Evolutionary conservation across 2,113 vertebrate species (phyloP), one percentile per base, ranked within the genome.

Genomic region (Anoura caudifer): DNA sequence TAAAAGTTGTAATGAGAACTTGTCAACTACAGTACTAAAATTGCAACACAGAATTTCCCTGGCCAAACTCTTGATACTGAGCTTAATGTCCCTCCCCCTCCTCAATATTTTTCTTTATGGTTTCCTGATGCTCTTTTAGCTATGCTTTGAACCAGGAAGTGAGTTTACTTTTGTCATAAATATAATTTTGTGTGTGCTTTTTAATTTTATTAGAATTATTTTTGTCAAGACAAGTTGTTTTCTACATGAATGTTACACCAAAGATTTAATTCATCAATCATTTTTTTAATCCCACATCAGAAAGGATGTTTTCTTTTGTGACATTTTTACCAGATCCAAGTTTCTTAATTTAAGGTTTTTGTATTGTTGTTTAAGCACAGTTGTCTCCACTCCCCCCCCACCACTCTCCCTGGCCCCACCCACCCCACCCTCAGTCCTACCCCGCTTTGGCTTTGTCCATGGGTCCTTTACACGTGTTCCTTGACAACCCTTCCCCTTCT

Each of bases 81-180:
- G 26, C 22, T 92, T 65, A 86, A 70, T 54, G 28, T 54, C 17
- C 33, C 7, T 12, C 36, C 69, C 22, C 1, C 14, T 61, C 45
- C 20, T 75, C 26, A 45, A 28, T 50, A 67, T 24, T 87, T 82
- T 88, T 56, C 61, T 72, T 59, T 80, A 52, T 77, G 28, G 3
- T 38, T 95, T 89, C 33, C 45, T 86, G 20, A 31, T 50, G 17
- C 7, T 33, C 20, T 61, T 76, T 77, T 7, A 80, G 45, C 3
- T 79, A 43, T 54, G 79, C 43, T 61, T 93, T 95, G 61, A 95
- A 91, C 65, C 15, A 81, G 22, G 5, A 81, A 97, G 67, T 95
- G 83, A 90, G 17, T 20, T 70, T 43, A 81, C 47, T 83, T 63
- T 67, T 45, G 50, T 93, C 63, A 63, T 5, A 93, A 33, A 87